Evolutionary conservation across 2,113 vertebrate genomes (phyloP).

Genomic region (Onychostruthus taczanowskii): DNA sequence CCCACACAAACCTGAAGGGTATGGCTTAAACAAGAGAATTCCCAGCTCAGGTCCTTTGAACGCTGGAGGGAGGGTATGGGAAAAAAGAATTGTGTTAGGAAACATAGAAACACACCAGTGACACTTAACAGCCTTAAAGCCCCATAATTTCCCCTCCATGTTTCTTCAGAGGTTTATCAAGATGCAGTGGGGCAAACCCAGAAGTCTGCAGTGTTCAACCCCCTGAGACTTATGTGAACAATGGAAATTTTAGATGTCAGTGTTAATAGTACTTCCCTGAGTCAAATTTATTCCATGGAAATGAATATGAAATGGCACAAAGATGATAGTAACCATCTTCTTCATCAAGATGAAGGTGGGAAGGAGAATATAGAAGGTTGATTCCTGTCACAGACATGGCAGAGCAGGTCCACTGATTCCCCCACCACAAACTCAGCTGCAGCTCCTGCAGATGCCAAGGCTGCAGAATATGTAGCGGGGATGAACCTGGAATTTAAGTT

Average conservation of each 20-base stretch:
- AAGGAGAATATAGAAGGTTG: background rate
- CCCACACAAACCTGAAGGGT: background rate
- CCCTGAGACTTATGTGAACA: background rate
- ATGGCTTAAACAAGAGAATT: background rate
- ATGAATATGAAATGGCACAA: background rate
- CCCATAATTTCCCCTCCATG: background rate
- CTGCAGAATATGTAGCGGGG: background rate
- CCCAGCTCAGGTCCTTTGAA: background rate
- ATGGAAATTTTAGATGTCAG: background rate
- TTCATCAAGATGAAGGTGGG: background rate
- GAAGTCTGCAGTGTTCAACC: background rate
- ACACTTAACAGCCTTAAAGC: background rate
- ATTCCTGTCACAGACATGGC: rapidly evolving
- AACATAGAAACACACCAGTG: background rate
- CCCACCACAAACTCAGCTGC: background rate
- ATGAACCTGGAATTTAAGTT: background rate
- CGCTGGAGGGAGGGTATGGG: too few relatives aligned
- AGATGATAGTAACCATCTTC: background rate
- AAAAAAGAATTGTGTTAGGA: background rate
- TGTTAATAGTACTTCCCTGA: background rate
- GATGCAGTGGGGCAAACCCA: background rate
- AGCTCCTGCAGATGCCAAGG: background rate
- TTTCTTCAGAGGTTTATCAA: background rate
- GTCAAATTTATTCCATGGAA: background rate
- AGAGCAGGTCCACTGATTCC: background rate